A percentile compares a stretch with the other conserved stretches of the same genome.
These are phyloP conservation scores for Ophioninae sp. DNA, from an alignment of 2,888 invertebrate genomes.

Conservation along the genomic window DNA sequence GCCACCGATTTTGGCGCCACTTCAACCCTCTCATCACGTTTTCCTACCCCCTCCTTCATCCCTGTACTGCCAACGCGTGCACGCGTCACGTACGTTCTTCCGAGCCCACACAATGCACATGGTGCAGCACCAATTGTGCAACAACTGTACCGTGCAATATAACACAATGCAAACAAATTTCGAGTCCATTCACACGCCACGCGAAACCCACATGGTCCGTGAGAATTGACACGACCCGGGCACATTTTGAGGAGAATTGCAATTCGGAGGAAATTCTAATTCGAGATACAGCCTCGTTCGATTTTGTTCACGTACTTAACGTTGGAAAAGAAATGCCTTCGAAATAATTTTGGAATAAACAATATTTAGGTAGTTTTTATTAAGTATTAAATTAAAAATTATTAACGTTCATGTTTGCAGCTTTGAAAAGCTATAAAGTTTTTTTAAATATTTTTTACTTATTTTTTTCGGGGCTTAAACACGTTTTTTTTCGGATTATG, in stretches of 20 bases:
- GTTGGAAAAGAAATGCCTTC: not conserved
- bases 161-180: constrained; percentile 61
- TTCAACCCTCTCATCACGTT: constrained; percentile 45
- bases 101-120: constrained; percentile 39
- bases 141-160: constrained; percentile 43
- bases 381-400: too few relatives aligned
- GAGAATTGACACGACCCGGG: not conserved
- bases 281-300: not conserved
- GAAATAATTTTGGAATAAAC: not conserved
- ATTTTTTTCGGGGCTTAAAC: too few relatives aligned
- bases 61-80: not conserved
- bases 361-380: too few relatives aligned
- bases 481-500: too few relatives aligned
- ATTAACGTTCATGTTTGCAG: too few relatives aligned
- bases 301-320: not conserved
- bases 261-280: not conserved
- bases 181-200: constrained; percentile 28
- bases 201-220: not conserved
- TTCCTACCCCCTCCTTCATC: constrained; percentile 22
- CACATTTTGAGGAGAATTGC: not conserved
- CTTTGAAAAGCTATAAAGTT: too few relatives aligned
- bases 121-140: constrained; percentile 37
- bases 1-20: constrained; percentile 26
- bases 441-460: too few relatives aligned
- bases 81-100: constrained; percentile 57